Evolutionary conservation across 2,888 invertebrate species (phyloP).

Genomic region (Melanotus villosus): DNA sequence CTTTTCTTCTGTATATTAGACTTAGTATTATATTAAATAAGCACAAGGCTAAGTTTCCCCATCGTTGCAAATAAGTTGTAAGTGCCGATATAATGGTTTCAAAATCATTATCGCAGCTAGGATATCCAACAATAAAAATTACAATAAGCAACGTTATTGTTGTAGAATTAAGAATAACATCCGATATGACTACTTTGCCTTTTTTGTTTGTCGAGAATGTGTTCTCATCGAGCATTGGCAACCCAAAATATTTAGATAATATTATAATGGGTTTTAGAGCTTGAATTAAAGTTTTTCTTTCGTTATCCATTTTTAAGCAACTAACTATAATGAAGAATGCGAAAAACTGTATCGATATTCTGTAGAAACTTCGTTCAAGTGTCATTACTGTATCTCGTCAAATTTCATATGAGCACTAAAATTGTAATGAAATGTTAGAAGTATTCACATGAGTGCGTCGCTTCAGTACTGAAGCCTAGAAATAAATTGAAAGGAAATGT

Average conservation of each 20-base stretch:
- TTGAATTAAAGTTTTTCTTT: neutral
- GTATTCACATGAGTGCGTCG: too few species aligned
- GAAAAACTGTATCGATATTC: too few species aligned
- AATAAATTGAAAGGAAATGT: too few species aligned
- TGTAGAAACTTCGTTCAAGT: too few species aligned
- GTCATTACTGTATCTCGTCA: too few species aligned
- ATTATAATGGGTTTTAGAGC: constrained; percentile 15
- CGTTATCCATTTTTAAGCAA: neutral
- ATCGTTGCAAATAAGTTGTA: constrained; percentile 16
- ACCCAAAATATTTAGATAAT: constrained; percentile 1
- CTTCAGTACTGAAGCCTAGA: too few species aligned
- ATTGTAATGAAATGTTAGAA: too few species aligned
- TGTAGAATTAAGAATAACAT: neutral
- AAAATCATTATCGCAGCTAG: constrained; percentile 7
- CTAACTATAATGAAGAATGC: too few species aligned
- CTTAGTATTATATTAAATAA: neutral
- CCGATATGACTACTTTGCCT: neutral
- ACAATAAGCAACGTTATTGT: neutral
- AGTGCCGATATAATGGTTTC: constrained; percentile 3
- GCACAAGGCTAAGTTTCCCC: neutral
- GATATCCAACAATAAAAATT: constrained; percentile 8
- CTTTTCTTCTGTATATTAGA: neutral
- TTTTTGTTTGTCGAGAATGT: neutral
- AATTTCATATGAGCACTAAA: too few species aligned
- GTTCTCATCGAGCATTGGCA: constrained; percentile 14